Evolutionary conservation across 1,140 invertebrate genomes (phyloP), one percentile per base, ranked within the genome.

Genomic region (Colletes latitarsis): DNA sequence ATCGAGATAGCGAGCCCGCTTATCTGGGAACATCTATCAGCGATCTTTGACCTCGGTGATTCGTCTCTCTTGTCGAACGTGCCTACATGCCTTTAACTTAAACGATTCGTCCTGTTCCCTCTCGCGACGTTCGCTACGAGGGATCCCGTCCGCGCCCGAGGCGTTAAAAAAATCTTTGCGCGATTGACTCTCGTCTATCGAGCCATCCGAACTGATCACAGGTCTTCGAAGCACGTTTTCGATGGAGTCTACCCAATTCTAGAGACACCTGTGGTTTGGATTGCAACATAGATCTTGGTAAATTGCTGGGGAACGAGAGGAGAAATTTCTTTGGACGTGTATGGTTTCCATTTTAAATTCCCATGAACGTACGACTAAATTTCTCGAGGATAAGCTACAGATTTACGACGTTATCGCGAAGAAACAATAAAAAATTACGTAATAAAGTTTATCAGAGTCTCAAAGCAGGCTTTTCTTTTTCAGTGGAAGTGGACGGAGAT

Each of bases 1-100:
- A 85, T 85, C 83, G 79, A 77, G 84, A 85, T 85, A 82, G 68
- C 70, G 30, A 57, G 52, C 15, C 49, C 60, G 60, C 78, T 78
- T 77, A 85, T 85, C 84, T 86, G 55, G 52, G 67, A 62, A 69
- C 83, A 79, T 86, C 84, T 86, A 86, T 85, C 83, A 71, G 55
- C 9, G 52, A 86, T 80, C 84, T 78, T 19, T 43, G 75, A 82
- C 83, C 84, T 21, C 30, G 49, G n/a, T 72, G 84, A 86, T 86
- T 76, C 84, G 77, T 86, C 84, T 74, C 78, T 53, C 83, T 77
- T 86, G 79, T 74, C 83, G 84, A 86, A 86, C 83, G 84, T 86
- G 83, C 79, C 83, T 82, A 74, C 74, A 58, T 82, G 62, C 80
- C 66, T 82, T 60, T 68, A 53, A 46, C 63, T 66, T 67, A 39